These are phyloP conservation scores for Arbacia lixula DNA, from an alignment of 53 echinoderm and acorn worm species.

Conservation along the genomic window DNA sequence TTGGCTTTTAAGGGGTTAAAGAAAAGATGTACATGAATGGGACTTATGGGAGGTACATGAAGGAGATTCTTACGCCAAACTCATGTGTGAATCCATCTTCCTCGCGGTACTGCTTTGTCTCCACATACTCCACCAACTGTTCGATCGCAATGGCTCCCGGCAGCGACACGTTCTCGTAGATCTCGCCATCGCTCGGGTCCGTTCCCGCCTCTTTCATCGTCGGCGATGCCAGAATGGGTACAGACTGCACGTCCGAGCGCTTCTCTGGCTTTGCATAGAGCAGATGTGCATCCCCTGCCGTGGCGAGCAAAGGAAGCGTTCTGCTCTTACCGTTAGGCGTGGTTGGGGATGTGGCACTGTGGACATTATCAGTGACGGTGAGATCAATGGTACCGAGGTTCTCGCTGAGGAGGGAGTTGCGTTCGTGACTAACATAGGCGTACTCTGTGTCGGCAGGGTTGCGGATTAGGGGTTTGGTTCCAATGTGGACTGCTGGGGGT, in stretches of 20 bases:
- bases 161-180: conserved; percentile 29
- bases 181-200: conserved; percentile 9
- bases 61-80: conserved; percentile 18
- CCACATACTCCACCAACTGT: conserved; percentile 27
- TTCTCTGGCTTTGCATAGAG: conserved; percentile 22
- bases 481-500: neutral
- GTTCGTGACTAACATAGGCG: conserved; percentile 35
- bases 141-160: conserved; percentile 15
- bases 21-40: no score
- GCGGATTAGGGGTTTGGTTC: neutral
- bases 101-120: conserved; percentile 5
- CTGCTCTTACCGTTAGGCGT: neutral
- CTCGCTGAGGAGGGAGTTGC: conserved; percentile 34
- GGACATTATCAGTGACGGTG: neutral
- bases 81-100: conserved; percentile 38
- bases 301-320: conserved; percentile 6
- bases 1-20: no score
- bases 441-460: conserved; percentile 17
- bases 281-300: neutral
- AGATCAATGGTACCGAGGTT: neutral
- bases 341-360: neutral
- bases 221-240: neutral
- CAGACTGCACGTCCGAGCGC: neutral
- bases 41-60: neutral
- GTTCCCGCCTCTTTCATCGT: conserved; percentile 7